Conservation (phyloP, 2,797 vertebrate species). For the Nasua narica region DNA sequence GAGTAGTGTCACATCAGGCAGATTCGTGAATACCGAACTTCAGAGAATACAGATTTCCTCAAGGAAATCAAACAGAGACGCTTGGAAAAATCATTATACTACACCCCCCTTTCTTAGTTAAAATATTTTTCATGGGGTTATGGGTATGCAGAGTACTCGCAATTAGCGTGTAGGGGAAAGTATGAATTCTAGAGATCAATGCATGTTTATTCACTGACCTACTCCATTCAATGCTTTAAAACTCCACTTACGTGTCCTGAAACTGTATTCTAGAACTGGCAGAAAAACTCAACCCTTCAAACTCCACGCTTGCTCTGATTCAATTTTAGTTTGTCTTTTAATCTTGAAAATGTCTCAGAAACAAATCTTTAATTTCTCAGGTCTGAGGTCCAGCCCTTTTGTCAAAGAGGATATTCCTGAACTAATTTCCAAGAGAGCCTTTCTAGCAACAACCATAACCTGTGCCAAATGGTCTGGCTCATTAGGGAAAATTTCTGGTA, state of each 20-base stretch:
- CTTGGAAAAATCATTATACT: background rate
- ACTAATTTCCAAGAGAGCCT: slow-evolving; percentile 30
- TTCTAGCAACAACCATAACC: background rate
- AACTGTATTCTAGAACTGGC: background rate
- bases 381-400: background rate
- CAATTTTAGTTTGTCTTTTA: background rate
- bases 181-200: background rate
- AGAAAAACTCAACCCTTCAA: background rate
- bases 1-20: background rate
- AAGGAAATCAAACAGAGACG: background rate
- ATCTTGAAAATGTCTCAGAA: slow-evolving; percentile 17
- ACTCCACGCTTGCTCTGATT: background rate
- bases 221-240: background rate
- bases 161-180: background rate
- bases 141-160: background rate
- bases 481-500: background rate
- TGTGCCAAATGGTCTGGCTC: background rate
- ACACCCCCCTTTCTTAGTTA: background rate
- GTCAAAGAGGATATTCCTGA: slow-evolving; percentile 21
- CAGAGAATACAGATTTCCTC: background rate
- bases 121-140: background rate
- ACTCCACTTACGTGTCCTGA: background rate
- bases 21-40: background rate
- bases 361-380: background rate
- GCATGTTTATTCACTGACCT: background rate